phyloP scores from a whole-genome alignment of 1,140 invertebrate genomes.

The Coelopa frigida region DNA sequence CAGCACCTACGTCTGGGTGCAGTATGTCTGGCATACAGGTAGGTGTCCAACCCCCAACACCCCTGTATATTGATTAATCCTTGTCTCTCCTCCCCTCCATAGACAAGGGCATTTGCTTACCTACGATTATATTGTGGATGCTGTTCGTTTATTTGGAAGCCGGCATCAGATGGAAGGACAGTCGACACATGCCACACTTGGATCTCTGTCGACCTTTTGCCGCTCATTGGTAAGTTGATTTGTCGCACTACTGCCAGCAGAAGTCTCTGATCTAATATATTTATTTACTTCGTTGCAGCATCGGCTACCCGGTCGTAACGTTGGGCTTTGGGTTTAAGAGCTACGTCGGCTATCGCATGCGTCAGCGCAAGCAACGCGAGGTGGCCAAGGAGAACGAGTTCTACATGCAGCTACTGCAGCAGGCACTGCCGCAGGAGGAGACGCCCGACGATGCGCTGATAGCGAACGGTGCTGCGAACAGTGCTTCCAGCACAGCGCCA shows the following conservation, averaged over 20 bases:
- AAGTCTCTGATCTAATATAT: background rate
- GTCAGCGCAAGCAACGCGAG: slow-evolving; percentile 85
- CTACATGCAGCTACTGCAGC: slow-evolving; percentile 84
- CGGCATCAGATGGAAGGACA: slow-evolving; percentile 76
- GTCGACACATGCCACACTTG: slow-evolving; percentile 82
- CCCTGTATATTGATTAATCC: background rate
- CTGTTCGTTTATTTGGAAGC: slow-evolving; percentile 94
- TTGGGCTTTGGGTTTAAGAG: slow-evolving; percentile 95
- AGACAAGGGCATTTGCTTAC: slow-evolving; percentile 90
- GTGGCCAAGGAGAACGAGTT: slow-evolving; percentile 94
- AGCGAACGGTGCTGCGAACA: slow-evolving; percentile 13
- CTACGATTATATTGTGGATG: slow-evolving; percentile 90
- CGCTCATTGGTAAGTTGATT: slow-evolving; percentile 77
- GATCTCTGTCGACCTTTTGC: slow-evolving; percentile 96
- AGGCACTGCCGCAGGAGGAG: slow-evolving; percentile 74
- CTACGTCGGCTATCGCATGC: slow-evolving; percentile 85
- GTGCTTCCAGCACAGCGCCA: slow-evolving; percentile 10
- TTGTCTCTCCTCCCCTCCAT: slow-evolving; percentile 34
- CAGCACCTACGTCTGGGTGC: slow-evolving; percentile 98
- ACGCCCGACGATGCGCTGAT: slow-evolving; percentile 17
- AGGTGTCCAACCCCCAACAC: slow-evolving; percentile 17
- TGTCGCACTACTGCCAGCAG: background rate
- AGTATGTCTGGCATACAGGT: slow-evolving; percentile 98
- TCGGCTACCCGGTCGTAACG: slow-evolving; percentile 96
- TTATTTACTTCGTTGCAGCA: slow-evolving; percentile 51